These are phyloP conservation scores for Laticauda laticaudata DNA, from an alignment of 2,113 vertebrate species.

Conservation along the genomic window DNA sequence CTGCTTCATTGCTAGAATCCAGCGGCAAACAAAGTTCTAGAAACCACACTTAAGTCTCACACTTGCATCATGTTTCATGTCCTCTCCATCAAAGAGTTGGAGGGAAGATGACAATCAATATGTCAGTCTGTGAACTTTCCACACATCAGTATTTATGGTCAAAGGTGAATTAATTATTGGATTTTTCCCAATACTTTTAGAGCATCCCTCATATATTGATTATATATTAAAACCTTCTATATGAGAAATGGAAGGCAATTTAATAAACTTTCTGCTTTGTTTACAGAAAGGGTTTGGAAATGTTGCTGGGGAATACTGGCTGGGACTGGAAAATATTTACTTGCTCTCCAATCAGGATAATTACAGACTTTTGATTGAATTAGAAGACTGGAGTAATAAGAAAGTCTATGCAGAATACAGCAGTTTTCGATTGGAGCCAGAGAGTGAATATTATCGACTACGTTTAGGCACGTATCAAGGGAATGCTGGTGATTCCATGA, in stretches of 20 bases:
- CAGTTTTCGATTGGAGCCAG: conserved; percentile 90
- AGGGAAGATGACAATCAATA: not conserved
- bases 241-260: not conserved
- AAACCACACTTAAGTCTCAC: not conserved
- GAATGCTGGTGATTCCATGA: conserved; percentile 93
- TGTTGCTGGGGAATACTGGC: conserved; percentile 94
- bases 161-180: not conserved
- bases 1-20: not conserved
- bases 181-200: not conserved
- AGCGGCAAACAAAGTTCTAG: not conserved
- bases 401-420: conserved; percentile 98
- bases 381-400: conserved; percentile 97
- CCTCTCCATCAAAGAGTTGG: not conserved
- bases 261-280: not conserved
- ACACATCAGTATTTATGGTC: not conserved
- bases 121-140: not conserved
- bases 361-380: conserved; percentile 90
- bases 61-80: not conserved
- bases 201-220: not conserved
- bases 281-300: conserved; percentile 97
- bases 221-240: not conserved
- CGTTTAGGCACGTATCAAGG: conserved; percentile 94
- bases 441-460: conserved; percentile 88
- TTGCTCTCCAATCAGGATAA: conserved; percentile 90
- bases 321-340: conserved; percentile 93